phyloP scores from a whole-genome alignment of 2,113 vertebrate genomes.

The Pterocles burchelli region DNA sequence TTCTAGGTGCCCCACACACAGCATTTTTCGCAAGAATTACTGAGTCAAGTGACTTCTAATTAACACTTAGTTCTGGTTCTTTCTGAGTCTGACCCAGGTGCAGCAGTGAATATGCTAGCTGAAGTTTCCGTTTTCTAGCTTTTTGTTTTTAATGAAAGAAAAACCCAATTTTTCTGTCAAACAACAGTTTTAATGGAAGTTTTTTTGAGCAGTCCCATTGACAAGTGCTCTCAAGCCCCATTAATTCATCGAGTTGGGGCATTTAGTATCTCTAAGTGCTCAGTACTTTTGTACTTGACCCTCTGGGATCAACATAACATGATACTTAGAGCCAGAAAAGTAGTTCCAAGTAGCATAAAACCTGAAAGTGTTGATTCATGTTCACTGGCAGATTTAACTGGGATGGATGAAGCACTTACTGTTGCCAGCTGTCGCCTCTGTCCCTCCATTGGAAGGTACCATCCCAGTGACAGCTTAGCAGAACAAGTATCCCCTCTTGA shows the following conservation, averaged over 20 bases:
- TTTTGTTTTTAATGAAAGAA: constrained; percentile 20
- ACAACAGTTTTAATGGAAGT: not conserved
- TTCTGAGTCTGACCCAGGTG: constrained; percentile 51
- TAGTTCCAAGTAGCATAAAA: constrained; percentile 25
- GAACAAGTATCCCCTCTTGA: not conserved
- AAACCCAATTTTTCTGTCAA: not conserved
- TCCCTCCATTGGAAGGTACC: not conserved
- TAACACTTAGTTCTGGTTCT: constrained; percentile 29
- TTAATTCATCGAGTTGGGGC: not conserved
- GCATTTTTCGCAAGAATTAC: constrained; percentile 44
- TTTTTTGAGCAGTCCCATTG: not conserved
- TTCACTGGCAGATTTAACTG: not conserved
- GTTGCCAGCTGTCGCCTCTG: not conserved
- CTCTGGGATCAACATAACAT: constrained; percentile 8
- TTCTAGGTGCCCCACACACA: not conserved
- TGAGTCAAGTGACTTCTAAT: constrained; percentile 49
- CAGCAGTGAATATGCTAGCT: constrained; percentile 24
- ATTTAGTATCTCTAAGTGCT: constrained; percentile 32
- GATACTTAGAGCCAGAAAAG: constrained; percentile 5
- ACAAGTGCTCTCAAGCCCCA: constrained; percentile 8
- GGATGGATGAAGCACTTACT: not conserved
- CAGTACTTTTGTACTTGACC: not conserved
- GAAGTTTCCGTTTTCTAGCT: constrained; percentile 53
- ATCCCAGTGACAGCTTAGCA: not conserved
- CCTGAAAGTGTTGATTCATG: not conserved